phyloP scores from a whole-genome alignment of 2,113 vertebrate genomes.

The Melierax canorus region DNA sequence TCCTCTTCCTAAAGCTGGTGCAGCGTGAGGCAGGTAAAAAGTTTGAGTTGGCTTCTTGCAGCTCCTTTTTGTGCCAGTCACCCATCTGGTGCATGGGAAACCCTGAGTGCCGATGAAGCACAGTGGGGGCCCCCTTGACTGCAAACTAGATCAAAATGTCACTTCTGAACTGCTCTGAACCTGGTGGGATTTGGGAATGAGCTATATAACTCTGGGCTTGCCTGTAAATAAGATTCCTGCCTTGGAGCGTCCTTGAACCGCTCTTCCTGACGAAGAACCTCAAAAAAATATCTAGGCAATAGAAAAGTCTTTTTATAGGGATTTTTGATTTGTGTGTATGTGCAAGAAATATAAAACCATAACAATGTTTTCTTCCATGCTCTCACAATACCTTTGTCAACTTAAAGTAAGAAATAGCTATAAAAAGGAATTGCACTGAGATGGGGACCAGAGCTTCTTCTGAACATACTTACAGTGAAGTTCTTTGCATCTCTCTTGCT shows the following conservation, averaged over 20 bases:
- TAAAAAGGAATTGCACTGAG: neutral
- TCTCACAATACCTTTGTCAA: neutral
- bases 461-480: neutral
- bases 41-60: neutral
- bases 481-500: neutral
- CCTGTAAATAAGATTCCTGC: neutral
- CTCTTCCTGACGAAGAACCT: neutral
- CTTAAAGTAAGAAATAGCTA: neutral
- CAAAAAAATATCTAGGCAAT: neutral
- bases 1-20: neutral
- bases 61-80: neutral
- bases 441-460: neutral
- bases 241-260: neutral
- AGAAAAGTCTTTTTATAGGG: neutral
- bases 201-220: neutral
- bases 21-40: neutral
- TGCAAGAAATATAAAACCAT: neutral
- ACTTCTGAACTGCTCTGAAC: neutral
- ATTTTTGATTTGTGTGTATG: neutral
- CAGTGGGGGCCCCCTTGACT: rapidly evolving
- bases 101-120: rapidly evolving
- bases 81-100: rapidly evolving
- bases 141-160: neutral
- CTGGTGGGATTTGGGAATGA: neutral
- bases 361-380: neutral